phyloP scores from a whole-genome alignment of 2,888 invertebrate genomes.

The Ametastegia equiseti region DNA sequence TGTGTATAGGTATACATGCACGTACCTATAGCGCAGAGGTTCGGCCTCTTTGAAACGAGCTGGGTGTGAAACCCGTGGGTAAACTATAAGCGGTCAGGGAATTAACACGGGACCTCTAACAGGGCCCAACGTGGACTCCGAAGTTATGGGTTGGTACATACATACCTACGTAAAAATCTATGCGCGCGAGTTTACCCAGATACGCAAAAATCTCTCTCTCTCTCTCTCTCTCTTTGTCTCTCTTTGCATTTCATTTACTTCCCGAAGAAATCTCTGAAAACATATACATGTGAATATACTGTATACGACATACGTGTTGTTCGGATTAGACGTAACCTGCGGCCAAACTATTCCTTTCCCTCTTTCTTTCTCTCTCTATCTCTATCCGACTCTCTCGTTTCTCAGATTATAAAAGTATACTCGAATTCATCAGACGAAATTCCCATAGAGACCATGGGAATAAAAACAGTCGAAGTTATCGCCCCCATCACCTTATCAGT shows the following conservation, averaged over 20 bases:
- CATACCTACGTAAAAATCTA: too few species aligned
- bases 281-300: background rate
- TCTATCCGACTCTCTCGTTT: background rate
- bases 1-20: background rate
- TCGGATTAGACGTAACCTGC: conserved; percentile 8
- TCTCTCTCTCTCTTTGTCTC: too few species aligned
- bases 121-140: conserved; percentile 61
- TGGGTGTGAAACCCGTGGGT: conserved; percentile 68
- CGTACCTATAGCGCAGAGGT: conserved; percentile 8
- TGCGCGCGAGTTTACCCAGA: conserved; percentile 63
- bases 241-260: conserved; percentile 59
- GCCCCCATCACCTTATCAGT: conserved; percentile 61
- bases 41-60: conserved; percentile 65
- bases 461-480: conserved; percentile 64
- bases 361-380: too few species aligned
- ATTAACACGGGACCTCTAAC: conserved; percentile 70
- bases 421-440: conserved; percentile 46
- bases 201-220: conserved; percentile 57
- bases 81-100: conserved; percentile 68
- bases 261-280: background rate
- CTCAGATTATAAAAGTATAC: background rate
- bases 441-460: conserved; percentile 61
- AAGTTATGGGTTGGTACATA: conserved; percentile 51
- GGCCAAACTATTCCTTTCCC: background rate
- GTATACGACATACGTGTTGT: background rate